Evolutionary conservation across 2,888 invertebrate genomes (phyloP).

Genomic region (Zygaena filipendulae): DNA sequence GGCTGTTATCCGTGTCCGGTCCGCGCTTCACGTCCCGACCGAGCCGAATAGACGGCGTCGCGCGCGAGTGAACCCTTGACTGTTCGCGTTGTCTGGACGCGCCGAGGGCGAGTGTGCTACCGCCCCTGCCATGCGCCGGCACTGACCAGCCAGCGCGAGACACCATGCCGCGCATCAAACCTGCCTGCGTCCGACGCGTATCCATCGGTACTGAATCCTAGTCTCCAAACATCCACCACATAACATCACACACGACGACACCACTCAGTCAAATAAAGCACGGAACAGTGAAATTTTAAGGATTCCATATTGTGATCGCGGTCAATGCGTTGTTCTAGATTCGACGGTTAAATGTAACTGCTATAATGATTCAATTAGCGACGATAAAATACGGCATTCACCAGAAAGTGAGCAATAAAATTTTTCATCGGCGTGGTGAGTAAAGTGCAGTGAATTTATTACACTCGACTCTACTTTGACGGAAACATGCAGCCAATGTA

Average conservation of each 20-base stretch:
- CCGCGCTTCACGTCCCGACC: slow-evolving; percentile 24
- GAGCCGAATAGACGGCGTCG: slow-evolving; percentile 35
- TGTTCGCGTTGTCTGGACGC: slow-evolving; percentile 15
- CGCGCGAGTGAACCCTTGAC: slow-evolving; percentile 31
- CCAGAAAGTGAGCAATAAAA: slow-evolving; percentile 64
- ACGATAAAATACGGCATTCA: slow-evolving; percentile 73
- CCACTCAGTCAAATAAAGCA: slow-evolving; percentile 25
- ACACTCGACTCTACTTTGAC: too few species aligned
- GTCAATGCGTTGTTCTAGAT: too few species aligned
- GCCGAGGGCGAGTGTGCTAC: slow-evolving; percentile 29
- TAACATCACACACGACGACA: slow-evolving; percentile 32
- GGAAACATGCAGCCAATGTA: too few species aligned
- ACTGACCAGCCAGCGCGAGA: slow-evolving; percentile 41
- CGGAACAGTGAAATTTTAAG: slow-evolving; percentile 30
- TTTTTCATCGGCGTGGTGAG: slow-evolving; percentile 57
- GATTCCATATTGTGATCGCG: slow-evolving; percentile 19
- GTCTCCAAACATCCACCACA: slow-evolving; percentile 25
- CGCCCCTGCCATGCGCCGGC: slow-evolving; percentile 53
- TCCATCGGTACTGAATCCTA: slow-evolving; percentile 58
- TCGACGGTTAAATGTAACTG: too few species aligned
- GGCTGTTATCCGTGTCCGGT: slow-evolving; percentile 38
- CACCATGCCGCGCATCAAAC: slow-evolving; percentile 65
- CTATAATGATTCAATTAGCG: slow-evolving; percentile 74
- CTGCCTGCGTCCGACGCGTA: slow-evolving; percentile 65
- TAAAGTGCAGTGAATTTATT: slow-evolving; percentile 61